Base-by-base conservation (phyloP, 2,888 invertebrate species). In the Drosophila melanosoma region DNA sequence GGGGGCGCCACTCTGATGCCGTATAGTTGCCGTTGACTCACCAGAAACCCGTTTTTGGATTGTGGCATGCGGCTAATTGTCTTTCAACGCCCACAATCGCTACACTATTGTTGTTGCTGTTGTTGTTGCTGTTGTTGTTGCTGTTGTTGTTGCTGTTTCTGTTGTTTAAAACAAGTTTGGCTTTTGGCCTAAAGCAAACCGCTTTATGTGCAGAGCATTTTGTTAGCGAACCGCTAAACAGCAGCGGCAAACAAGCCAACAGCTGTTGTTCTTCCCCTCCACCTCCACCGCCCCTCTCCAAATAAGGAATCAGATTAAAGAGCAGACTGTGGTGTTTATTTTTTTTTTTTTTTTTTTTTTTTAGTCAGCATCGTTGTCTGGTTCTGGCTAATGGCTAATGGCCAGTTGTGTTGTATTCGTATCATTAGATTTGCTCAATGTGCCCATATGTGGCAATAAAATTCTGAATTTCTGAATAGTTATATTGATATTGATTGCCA, bases 1-100 rank as follows among this genome's bases (percentile, higher is more conserved):
- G 36, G 66, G 48, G 67, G 67, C 72, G 72, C 67, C 72, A 66
- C 56, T 42, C 29, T 53, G 72, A 52, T 54, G 51, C 64, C 53
- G 59, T 63, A 48, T 42, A 75, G 58, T 62, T 42, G 60, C 38
- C 69, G 79, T 79, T 83, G 85, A 83, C 85, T 83, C 83, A 83
- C 73, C 74, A 79, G 15, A 57, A 83, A 87, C 86, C 63, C 64
- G 88, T 86, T 88, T 88, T 56, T 59, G 73, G 76, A 58, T 72
- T 88, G 88, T 86, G 85, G 85, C 85, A 85, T 85, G 85, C 83
- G 72, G 72, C 85, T 86, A 86, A 86, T 86, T 88, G 85, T 88
- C 83, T 86, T 80, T 82, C 80, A 69, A 78, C 86, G 86, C 85
- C 85, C 85, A 86, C 85, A 82, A 76, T 66, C 67, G 60, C 58